Percentiles rank a stretch among this genome's conserved stretches.
Conservation (phyloP, 2,797 vertebrate species). For the Gila robusta region DNA sequence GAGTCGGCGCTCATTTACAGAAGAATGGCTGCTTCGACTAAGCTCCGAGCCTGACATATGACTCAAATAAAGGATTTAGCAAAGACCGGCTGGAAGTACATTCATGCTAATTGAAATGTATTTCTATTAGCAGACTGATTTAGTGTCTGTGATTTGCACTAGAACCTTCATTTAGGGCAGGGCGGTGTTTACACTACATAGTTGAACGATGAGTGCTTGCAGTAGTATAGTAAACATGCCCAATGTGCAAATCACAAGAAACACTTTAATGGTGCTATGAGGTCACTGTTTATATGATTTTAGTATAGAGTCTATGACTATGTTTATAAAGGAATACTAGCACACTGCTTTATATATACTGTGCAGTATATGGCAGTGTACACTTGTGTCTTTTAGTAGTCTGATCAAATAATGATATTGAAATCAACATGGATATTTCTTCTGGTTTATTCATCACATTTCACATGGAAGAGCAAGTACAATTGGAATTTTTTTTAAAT, state of each 20-base stretch:
- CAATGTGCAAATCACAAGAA: slow-evolving; percentile 11
- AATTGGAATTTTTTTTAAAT: too few species aligned
- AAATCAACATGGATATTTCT: neutral
- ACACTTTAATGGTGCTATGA: neutral
- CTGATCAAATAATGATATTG: neutral
- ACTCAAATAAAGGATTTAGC: slow-evolving; percentile 62
- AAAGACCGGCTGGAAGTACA: slow-evolving; percentile 43
- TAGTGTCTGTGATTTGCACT: neutral
- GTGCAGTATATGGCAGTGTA: neutral
- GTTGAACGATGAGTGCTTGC: neutral
- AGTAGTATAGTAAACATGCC: slow-evolving; percentile 27
- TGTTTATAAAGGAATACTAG: neutral
- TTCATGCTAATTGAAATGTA: slow-evolving; percentile 56
- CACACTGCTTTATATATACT: neutral
- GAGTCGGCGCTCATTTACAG: slow-evolving; percentile 59
- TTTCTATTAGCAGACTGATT: slow-evolving; percentile 43
- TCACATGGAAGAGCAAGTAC: neutral
- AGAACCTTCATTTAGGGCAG: slow-evolving; percentile 13
- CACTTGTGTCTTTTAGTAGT: neutral
- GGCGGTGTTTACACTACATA: slow-evolving; percentile 41
- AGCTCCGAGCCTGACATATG: slow-evolving; percentile 52
- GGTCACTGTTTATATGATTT: neutral
- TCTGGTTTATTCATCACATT: neutral
- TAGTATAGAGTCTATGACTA: neutral
- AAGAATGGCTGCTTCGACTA: slow-evolving; percentile 52